Base-by-base conservation (phyloP, 1,140 invertebrate genomes). In the Episyrphus balteatus region DNA sequence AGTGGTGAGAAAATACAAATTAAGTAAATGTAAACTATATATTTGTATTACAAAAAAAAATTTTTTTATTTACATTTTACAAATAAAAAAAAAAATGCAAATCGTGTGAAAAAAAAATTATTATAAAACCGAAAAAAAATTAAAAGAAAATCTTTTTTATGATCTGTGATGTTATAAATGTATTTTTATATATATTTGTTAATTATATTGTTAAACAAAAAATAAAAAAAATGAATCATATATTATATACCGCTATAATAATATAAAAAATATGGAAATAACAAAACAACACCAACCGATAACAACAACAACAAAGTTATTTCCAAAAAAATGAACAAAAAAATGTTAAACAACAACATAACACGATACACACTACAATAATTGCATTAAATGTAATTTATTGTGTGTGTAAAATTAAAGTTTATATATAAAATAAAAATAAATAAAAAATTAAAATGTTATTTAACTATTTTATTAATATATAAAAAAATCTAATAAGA, bases 121-220 rank as follows among this genome's bases (percentile, higher is more conserved):
- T 5, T 8, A 26, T 5, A 26, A 26, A 26, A 26, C 21, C 21
- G 21, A 26, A 26, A 26, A 26, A 26, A 3, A 26, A 26, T 26
- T 26, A 26, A 26, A 26, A 26, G 21, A 26, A 26, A 26, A 26
- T 26, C 21, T 26, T 26, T 17, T 43, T 43, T 43, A 32, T 43
- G 42, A 21, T 43, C 42, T 43, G 42, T 43, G 42, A 43, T 43
- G 42, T 43, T 43, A 43, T 43, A 43, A 43, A 43, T 43, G 26
- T 43, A 43, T 43, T 43, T 43, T 43, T 43, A 43, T 43, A 43
- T 43, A 43, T 43, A 26, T 43, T 43, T 43, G 21, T 43, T 43
- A 43, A 36, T 43, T 26, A 43, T 43, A 43, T 43, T 43, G 42
- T 43, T 43, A 43, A 43, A 43, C 17, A n/a, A 36, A n/a, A 15